Evolutionary conservation across 1,140 invertebrate species (phyloP).

Genomic region (Portunus trituberculatus): DNA sequence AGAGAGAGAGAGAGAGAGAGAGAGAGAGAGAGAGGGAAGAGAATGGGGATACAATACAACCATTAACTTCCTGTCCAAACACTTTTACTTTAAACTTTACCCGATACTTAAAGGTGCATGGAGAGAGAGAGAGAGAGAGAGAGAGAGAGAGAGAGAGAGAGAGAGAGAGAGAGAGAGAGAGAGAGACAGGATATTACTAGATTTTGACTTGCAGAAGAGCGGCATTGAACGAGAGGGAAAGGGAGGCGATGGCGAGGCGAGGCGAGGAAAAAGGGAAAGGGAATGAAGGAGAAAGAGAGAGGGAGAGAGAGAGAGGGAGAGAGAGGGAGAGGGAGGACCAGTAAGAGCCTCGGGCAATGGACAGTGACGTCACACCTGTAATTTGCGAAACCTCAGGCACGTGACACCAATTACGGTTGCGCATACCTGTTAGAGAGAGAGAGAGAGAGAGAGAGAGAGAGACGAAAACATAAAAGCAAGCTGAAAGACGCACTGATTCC

Average conservation of each 20-base stretch:
- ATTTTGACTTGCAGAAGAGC: not conserved
- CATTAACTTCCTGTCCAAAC: no score
- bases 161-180: not conserved
- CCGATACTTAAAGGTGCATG: no score
- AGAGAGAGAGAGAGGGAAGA: not conserved
- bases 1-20: conserved; percentile 37
- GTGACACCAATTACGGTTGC: no score
- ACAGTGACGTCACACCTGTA: no score
- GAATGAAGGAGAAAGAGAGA: not conserved
- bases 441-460: no score
- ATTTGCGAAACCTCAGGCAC: no score
- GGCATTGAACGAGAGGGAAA: not conserved
- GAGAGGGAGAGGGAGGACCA: no score
- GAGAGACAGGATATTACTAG: not conserved
- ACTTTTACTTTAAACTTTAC: no score
- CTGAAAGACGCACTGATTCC: no score
- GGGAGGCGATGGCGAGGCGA: not conserved
- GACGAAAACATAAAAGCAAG: no score
- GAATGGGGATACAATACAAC: not conserved
- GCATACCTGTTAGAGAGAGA: no score
- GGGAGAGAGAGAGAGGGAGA: not conserved
- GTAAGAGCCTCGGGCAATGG: no score
- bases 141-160: not conserved
- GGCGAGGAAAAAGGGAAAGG: not conserved
- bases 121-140: not conserved